Evolutionary conservation across 2,113 vertebrate species (phyloP), one percentile per base, ranked within the genome.

Genomic region (Dromaius novaehollandiae): DNA sequence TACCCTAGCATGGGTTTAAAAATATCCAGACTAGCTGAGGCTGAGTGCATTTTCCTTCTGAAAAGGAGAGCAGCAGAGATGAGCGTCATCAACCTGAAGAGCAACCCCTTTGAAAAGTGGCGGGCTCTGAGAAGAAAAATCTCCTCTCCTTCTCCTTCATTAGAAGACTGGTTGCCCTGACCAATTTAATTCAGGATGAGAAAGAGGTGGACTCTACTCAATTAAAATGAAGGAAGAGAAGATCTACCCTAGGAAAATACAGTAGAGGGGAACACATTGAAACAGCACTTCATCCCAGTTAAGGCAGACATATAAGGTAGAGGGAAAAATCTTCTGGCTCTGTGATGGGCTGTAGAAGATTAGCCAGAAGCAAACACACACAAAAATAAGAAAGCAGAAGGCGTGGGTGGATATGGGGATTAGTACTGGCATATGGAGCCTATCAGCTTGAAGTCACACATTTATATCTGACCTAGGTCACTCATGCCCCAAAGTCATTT

Each of bases 401-500:
- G 94, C 60, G 65, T 94, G 89, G 89, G 93, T 91, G 93, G 93
- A 94, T 93, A 38, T 91, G 82, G 82, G 56, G 92, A 91, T 96
- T 96, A 95, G 78, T 75, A 61, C 89, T 89, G 91, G 94, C 95
- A 95, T 95, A 96, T 95, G 90, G 92, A 96, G 91, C 88, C 91
- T 90, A 94, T 96, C 95, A 95, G 76, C 91, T 90, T 95, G 96
- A 94, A 95, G 91, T 91, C 93, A 84, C 74, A 69, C 53, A n/a
- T 96, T 96, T 86, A 44, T 96, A 71, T 91, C 84, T 96, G 93
- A 89, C 90, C 88, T 80, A 86, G 92, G 92, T 95, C 95, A 86
- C 50, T 95, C 82, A 81, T 96, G 89, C 89, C 94, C 95, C 92
- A 91, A 95, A 95, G 84, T 95, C 86, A 96, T 95, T 96, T 74